Percentiles rank a stretch among this genome's conserved stretches.
phyloP scores from a whole-genome alignment of 2,888 invertebrate genomes.

The Sphaerophoria taeniata region DNA sequence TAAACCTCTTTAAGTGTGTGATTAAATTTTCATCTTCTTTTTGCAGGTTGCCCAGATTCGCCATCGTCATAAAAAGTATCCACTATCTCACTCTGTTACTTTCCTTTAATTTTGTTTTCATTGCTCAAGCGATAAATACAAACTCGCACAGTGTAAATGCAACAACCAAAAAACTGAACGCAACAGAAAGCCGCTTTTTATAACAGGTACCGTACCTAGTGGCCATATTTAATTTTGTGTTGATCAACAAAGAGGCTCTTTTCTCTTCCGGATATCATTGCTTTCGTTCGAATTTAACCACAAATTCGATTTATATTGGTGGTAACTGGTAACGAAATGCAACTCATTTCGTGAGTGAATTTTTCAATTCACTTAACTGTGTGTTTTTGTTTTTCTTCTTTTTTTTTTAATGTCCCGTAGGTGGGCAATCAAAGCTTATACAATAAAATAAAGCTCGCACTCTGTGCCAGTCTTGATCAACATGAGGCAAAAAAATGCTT shows the following conservation, averaged over 20 bases:
- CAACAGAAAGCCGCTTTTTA: not conserved
- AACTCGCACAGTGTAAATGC: not conserved
- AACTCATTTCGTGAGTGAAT: conserved; percentile 33
- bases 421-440: conserved; percentile 68
- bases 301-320: conserved; percentile 12
- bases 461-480: not conserved
- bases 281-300: conserved; percentile 28
- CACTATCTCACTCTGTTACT: not conserved
- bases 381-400: conserved; percentile 18
- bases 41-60: not conserved
- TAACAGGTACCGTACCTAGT: conserved; percentile 53
- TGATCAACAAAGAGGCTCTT: conserved; percentile 61
- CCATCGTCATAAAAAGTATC: not conserved
- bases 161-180: too few species aligned
- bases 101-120: conserved; percentile 50
- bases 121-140: conserved; percentile 18
- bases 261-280: conserved; percentile 68
- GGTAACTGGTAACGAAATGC: conserved; percentile 40
- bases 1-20: not conserved
- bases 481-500: conserved; percentile 34
- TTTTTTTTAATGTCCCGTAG: conserved; percentile 30
- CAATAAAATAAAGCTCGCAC: conserved; percentile 32
- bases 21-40: conserved; percentile 35
- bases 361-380: conserved; percentile 36
- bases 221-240: conserved; percentile 33